Evolutionary conservation across 2,797 vertebrate genomes (phyloP).

Genomic region (Botia kubotai): DNA sequence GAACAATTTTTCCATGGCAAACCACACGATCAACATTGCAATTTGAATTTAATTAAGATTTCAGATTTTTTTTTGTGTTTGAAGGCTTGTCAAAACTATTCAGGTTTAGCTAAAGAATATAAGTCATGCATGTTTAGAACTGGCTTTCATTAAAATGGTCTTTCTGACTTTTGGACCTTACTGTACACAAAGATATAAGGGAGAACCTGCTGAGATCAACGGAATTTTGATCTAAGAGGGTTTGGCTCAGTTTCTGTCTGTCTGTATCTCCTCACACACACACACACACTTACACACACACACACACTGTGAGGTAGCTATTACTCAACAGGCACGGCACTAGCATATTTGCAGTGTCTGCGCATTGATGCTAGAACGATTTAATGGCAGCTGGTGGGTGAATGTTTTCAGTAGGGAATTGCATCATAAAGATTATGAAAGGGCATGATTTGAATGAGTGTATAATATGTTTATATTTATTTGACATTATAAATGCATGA

Average conservation of each 20-base stretch:
- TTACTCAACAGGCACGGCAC: neutral
- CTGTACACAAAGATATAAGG: neutral
- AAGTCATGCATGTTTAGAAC: too few species aligned
- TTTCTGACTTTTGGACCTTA: neutral
- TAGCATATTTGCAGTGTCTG: neutral
- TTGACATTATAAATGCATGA: slow-evolving; percentile 31
- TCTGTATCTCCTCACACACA: neutral
- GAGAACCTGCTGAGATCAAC: slow-evolving; percentile 27
- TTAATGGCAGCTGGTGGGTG: slow-evolving; percentile 7
- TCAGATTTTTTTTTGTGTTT: too few species aligned
- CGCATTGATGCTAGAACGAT: slow-evolving; percentile 3
- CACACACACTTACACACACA: neutral
- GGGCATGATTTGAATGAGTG: slow-evolving; percentile 15
- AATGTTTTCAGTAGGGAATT: neutral
- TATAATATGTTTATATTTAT: slow-evolving; percentile 43
- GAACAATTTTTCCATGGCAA: neutral
- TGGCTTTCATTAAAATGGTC: neutral
- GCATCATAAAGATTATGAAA: slow-evolving; percentile 11
- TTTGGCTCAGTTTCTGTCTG: neutral
- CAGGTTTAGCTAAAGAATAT: too few species aligned
- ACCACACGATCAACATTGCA: neutral
- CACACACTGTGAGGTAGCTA: neutral
- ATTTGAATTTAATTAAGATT: neutral
- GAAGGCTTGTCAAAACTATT: too few species aligned
- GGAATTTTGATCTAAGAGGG: slow-evolving; percentile 21